A percentile compares a stretch with the other conserved stretches of the same genome.
Evolutionary conservation across 2,888 invertebrate genomes (phyloP).

Genomic region (Eristalis pertinax): DNA sequence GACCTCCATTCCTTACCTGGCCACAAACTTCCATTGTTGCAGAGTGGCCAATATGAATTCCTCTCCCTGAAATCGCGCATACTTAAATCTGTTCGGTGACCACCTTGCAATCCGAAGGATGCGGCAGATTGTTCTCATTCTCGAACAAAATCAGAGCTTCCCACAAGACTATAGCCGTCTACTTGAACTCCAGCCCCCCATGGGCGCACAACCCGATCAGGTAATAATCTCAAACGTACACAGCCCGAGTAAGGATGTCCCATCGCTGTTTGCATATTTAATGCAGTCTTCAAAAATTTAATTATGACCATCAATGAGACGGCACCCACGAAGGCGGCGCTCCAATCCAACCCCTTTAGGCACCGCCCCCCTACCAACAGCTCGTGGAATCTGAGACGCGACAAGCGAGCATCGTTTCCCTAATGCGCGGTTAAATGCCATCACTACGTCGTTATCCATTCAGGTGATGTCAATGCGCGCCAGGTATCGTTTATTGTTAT

Average conservation of each 20-base stretch:
- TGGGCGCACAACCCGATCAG: not conserved
- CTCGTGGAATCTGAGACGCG: not conserved
- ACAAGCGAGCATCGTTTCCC: constrained; percentile 9
- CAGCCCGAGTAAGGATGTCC: not conserved
- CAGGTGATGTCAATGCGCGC: constrained; percentile 37
- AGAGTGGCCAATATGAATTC: too few relatives aligned
- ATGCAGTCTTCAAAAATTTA: constrained; percentile 3
- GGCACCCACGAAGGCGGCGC: not conserved
- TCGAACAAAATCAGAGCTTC: too few relatives aligned
- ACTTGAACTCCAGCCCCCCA: too few relatives aligned
- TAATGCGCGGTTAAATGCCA: constrained; percentile 42
- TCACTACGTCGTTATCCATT: constrained; percentile 27
- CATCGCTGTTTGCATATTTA: not conserved
- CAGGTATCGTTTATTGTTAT: constrained; percentile 45
- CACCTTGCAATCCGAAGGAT: too few relatives aligned
- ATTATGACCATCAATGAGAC: constrained; percentile 18
- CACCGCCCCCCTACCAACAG: not conserved
- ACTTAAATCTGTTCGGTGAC: too few relatives aligned
- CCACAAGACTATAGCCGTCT: too few relatives aligned
- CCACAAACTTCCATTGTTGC: too few relatives aligned
- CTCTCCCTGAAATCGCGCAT: too few relatives aligned
- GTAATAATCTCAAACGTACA: constrained; percentile 34
- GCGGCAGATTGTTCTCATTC: too few relatives aligned
- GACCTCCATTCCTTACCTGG: too few relatives aligned
- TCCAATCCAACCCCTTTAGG: not conserved